Base-by-base conservation (phyloP, 2,113 vertebrate species). In the Oreochromis niloticus region DNA sequence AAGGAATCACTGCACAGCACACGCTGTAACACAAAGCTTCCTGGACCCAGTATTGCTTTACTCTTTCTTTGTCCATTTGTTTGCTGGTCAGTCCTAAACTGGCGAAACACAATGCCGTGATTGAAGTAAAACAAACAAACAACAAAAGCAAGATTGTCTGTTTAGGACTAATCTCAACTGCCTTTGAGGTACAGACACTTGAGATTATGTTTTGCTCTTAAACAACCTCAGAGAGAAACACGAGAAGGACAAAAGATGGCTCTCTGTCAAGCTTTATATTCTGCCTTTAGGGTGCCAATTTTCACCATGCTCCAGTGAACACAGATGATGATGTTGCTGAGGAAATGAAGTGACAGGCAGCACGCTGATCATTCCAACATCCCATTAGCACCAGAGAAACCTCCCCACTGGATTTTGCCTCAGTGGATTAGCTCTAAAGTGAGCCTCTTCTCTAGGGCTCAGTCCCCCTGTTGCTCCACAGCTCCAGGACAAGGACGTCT, bases 291-390 rank as follows among this genome's bases (percentile, higher is more conserved):
- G 85, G 55, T 82, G 59, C 27, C 50, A 36, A 34, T 82, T 82
- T 81, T 34, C 68, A 24, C 6, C 81, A 48, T 19, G 79, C 84
- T 86, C 81, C 9, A 19, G n/a, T 80, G 78, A 88, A 52, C 81
- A 83, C 68, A 43, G 46, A 43, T 82, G 86, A 92, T 73, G 82
- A 54, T 43, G 82, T 86, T 56, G 81, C 61, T 48, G 34, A 59
- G 43, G 80, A 85, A 87, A 81, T 50, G 68, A 92, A 89, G 85
- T 85, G 87, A 89, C 88, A 93, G 68, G 90, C 88, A 90, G 87
- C 4, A 43, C 2, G 78, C 80, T 78, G 81, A 90, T 92, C 85
- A 63, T 84, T 83, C 63, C 86, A 85, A 80, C 71, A 61, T 71
- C 83, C 81, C 81, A 68, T 86, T 90, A 91, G 84, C 55, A 39